Conservation (phyloP, 2,888 invertebrate genomes). For the Mechanitis messenoides region DNA sequence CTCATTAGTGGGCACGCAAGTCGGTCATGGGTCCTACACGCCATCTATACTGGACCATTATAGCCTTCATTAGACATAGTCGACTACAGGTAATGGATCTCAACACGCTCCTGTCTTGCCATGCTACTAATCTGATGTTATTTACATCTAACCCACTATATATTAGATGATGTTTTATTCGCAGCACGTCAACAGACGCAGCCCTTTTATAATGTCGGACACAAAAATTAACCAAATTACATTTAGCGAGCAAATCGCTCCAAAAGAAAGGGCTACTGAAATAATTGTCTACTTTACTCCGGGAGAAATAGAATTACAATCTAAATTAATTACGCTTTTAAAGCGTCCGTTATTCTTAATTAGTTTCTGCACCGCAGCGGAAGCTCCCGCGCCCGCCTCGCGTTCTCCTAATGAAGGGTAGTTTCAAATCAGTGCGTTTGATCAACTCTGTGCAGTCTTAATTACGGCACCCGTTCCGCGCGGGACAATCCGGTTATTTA, state of each 20-base stretch:
- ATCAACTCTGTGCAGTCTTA: conserved; percentile 77
- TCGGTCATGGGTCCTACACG: conserved; percentile 36
- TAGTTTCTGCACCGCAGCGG: conserved; percentile 77
- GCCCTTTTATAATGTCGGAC: conserved; percentile 59
- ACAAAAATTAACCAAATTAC: conserved; percentile 72
- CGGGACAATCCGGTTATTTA: conserved; percentile 78
- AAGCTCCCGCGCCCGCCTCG: conserved; percentile 60
- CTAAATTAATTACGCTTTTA: conserved; percentile 77
- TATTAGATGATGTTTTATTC: conserved; percentile 29
- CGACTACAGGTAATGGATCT: conserved; percentile 50
- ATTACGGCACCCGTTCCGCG: conserved; percentile 75
- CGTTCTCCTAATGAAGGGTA: conserved; percentile 76
- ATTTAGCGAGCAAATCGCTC: conserved; percentile 70
- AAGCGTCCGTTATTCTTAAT: conserved; percentile 78
- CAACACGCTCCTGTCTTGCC: conserved; percentile 39
- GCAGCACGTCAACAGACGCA: conserved; percentile 36
- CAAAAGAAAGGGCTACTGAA: conserved; percentile 75
- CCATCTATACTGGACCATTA: conserved; percentile 37
- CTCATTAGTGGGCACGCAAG: conserved; percentile 71
- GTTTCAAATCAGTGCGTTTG: conserved; percentile 77
- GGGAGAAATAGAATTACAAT: conserved; percentile 77
- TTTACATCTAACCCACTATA: conserved; percentile 17
- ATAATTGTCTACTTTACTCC: conserved; percentile 76
- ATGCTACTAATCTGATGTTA: conserved; percentile 18
- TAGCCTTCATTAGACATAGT: conserved; percentile 56